Evolutionary conservation across 2,888 invertebrate species (phyloP).

Genomic region (Coelopa pilipes): DNA sequence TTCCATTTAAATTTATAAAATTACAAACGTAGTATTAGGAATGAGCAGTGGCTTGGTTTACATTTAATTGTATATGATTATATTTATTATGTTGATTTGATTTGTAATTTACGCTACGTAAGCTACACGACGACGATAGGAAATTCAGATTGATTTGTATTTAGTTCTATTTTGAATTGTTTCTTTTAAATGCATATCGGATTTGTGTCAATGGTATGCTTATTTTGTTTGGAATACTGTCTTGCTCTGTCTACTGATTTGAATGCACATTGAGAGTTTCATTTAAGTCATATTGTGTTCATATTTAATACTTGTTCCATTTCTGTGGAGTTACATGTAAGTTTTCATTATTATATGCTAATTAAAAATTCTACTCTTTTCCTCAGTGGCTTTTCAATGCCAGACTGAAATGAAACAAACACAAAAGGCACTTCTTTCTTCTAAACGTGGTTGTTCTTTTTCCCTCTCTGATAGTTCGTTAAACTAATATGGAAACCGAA

Average conservation of each 20-base stretch:
- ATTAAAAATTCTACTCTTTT: slow-evolving; percentile 6
- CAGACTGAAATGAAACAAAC: slow-evolving; percentile 18
- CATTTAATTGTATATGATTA: background rate
- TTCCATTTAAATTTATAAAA: background rate
- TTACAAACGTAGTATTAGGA: slow-evolving; percentile 11
- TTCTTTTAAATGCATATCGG: background rate
- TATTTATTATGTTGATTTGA: background rate
- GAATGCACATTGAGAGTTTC: slow-evolving; percentile 15
- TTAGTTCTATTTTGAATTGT: background rate
- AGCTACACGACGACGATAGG: background rate
- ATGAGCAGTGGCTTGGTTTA: background rate
- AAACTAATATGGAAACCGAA: background rate
- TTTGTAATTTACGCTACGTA: background rate
- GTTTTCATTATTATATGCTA: slow-evolving; percentile 2
- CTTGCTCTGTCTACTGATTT: background rate
- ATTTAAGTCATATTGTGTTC: background rate
- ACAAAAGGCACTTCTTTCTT: slow-evolving; percentile 25
- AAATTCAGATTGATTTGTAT: background rate
- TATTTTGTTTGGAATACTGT: background rate
- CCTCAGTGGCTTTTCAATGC: background rate
- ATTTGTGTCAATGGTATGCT: background rate
- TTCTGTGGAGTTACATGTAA: background rate
- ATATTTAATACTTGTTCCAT: slow-evolving; percentile 7
- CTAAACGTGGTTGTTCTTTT: background rate
- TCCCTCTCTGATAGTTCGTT: background rate